Percentiles rank a stretch among this genome's conserved stretches.
These are phyloP conservation scores for Drosophila pruinosa DNA, from an alignment of 1,140 invertebrate genomes.

Conservation along the genomic window DNA sequence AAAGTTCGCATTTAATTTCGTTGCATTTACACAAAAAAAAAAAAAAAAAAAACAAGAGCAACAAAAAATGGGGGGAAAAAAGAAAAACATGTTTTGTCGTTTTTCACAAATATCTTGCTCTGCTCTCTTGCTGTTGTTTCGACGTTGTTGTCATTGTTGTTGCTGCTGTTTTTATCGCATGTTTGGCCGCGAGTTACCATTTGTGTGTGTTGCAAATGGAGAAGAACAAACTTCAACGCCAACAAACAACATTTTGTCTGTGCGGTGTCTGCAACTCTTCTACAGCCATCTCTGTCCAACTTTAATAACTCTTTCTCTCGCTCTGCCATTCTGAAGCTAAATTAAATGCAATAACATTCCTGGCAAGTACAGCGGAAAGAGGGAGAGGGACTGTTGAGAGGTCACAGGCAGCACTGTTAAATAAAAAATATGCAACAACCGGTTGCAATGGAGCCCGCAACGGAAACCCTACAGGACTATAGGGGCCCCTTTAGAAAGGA, in stretches of 20 bases:
- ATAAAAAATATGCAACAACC: conserved; percentile 49
- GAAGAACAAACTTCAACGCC: conserved; percentile 21
- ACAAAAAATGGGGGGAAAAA: background rate
- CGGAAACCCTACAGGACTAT: conserved; percentile 17
- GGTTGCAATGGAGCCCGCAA: conserved; percentile 22
- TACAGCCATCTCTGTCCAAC: conserved; percentile 2
- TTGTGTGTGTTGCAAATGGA: conserved; percentile 50
- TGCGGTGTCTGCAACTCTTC: conserved; percentile 54
- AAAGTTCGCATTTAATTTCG: conserved; percentile 79
- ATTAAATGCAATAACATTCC: conserved; percentile 76
- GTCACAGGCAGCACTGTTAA: conserved; percentile 39
- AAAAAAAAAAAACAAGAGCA: background rate
- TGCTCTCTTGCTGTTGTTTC: conserved; percentile 12
- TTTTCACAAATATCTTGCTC: conserved; percentile 50
- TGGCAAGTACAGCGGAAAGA: background rate
- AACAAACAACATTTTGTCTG: conserved; percentile 55
- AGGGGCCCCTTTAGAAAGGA: background rate
- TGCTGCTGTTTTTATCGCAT: conserved; percentile 57
- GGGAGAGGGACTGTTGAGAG: background rate
- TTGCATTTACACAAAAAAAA: conserved; percentile 35
- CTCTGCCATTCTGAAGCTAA: conserved; percentile 55
- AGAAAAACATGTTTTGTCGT: conserved; percentile 13
- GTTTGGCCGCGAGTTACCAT: conserved; percentile 75
- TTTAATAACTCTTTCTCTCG: background rate
- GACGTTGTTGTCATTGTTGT: background rate